Evolutionary conservation across 37 sponge, comb jelly and placozoan species (phyloP), one percentile per base, ranked within the genome.

Genomic region (Dysidea cf. avara): DNA sequence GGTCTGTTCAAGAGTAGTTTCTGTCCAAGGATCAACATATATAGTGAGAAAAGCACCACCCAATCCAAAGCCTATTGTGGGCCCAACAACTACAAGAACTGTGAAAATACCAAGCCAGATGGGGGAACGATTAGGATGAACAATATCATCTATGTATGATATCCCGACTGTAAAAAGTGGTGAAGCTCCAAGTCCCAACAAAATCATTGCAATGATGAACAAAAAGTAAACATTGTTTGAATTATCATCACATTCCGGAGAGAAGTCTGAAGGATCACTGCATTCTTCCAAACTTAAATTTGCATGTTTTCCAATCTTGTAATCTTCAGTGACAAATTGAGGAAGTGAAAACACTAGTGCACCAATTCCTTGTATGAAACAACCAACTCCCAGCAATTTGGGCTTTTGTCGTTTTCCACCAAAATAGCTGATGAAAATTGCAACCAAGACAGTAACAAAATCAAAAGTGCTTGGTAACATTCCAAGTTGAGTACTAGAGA

Each of bases 341-440:
- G 94, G 94, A 2, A 85, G 64, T 4, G 94, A 70, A 75, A 88
- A 93, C 38, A 88, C 71, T 9, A 84, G 29, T 18, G 84, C 75
- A 0, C 86, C 74, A 2, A 72, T 22, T 2, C 83, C 91, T 56
- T 78, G 78, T 29, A 90, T 53, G 51, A 90, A 51, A 51, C 59
- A 53, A 54, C 85, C 74, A 24, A 79, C 49, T 0, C 89, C 89
- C 38, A 92, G 69, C 85, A 81, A 88, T 22, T 79, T 60, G 7
- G 89, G 89, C 53, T 92, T 92, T 73, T 92, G 89, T 17, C 86
- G 72, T 29, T 66, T 64, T 48, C 90, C 93, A 16, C 89, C 93
- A 67, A 88, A 88, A 53, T 92, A 88, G 78, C 86, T 92, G 69
- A 81, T 75, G 56, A 83, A 74, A 18, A 84, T 37, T 12, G 84